Evolutionary conservation across 2,888 invertebrate species (phyloP), one percentile per base, ranked within the genome.

Genomic region (Cryptocephalus primarius): DNA sequence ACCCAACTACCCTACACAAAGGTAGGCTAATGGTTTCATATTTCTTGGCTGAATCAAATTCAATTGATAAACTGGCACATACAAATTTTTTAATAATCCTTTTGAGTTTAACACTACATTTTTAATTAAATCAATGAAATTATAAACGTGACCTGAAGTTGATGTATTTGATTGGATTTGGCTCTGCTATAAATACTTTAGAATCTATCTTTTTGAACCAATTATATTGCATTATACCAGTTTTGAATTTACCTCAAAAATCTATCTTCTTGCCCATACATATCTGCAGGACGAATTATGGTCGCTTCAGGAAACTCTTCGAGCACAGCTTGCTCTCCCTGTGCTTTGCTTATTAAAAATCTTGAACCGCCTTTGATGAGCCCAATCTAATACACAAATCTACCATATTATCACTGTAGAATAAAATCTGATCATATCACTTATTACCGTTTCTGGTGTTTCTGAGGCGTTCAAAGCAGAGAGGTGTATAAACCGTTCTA

Each of bases 301-400:
- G 89, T 91, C 8, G 95, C 97, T 44, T 90, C 84, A 0, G 99
- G 99, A 69, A 96, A 99, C 68, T 94, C 95, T 60, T 91, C 85
- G 44, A 77, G 77, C 0, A 99, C 93, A n/a, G 89, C 95, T 56
- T 75, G 62, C 69, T 99, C 99, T 10, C 97, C 96, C 46, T 71
- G 68, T 65, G 78, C 86, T 75, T 95, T 95, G 59, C 84, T 81
- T 48, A 76, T 75, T 54, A 90, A 77, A 66, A 79, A 90, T 61
- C 76, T 70, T 1, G 91, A 92, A 9, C 93, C 93, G n/a, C 75
- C 76, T 46, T 75, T 73, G 43, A 87, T 54, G 36, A 87, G 70
- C 9, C 52, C 52, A 12, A 47, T 42, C 49, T 54, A 31, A 41
- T 46, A 51, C 42, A 38, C 34, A 34, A 10, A 36, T 36, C 6